Percentiles rank a stretch among this genome's conserved stretches.
phyloP scores from a whole-genome alignment of 2,888 invertebrate species.

The Phaonia tiefii region DNA sequence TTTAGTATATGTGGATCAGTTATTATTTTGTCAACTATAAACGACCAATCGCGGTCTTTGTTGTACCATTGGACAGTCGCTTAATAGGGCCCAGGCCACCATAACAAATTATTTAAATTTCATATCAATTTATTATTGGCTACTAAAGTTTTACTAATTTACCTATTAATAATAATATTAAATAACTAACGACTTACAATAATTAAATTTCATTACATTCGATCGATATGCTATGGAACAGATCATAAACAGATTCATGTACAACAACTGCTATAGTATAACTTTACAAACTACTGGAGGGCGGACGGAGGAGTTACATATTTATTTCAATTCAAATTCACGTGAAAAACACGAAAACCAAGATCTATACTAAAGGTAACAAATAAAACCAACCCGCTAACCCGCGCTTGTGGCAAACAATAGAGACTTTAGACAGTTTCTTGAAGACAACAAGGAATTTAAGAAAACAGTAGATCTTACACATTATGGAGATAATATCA shows the following conservation, averaged over 20 bases:
- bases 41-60: too few relatives aligned
- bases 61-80: too few relatives aligned
- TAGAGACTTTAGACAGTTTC: background rate
- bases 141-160: too few relatives aligned
- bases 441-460: too few relatives aligned
- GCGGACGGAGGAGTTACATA: constrained; percentile 25
- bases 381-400: background rate
- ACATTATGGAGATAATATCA: background rate
- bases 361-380: constrained; percentile 1
- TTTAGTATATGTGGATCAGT: too few relatives aligned
- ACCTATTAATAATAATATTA: background rate
- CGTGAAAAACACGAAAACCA: background rate
- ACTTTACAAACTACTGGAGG: constrained; percentile 10
- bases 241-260: background rate
- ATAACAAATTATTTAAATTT: too few relatives aligned
- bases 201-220: background rate
- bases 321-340: background rate
- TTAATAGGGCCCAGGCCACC: too few relatives aligned
- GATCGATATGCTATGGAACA: constrained; percentile 10
- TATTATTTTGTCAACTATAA: too few relatives aligned
- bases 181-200: background rate
- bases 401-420: background rate
- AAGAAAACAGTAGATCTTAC: too few relatives aligned
- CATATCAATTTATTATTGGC: too few relatives aligned
- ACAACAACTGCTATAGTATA: constrained; percentile 3